These are phyloP conservation scores for Drosophila sp. DNA, from an alignment of 1,140 invertebrate genomes.

Conservation along the genomic window DNA sequence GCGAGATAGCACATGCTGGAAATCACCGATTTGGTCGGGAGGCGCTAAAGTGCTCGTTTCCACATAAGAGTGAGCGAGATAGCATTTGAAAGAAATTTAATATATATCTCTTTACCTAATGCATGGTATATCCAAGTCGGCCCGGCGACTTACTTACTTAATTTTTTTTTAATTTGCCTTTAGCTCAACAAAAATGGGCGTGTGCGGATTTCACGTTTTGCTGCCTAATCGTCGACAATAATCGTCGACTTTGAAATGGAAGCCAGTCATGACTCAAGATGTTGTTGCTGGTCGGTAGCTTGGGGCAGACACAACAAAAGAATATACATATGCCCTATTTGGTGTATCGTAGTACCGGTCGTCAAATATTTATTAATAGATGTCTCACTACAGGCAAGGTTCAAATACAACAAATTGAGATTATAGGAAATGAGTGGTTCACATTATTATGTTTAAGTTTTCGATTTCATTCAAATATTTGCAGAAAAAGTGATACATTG, in stretches of 20 bases:
- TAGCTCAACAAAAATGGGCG: constrained; percentile 53
- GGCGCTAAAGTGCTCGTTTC: too few relatives aligned
- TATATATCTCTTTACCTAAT: too few relatives aligned
- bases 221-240: constrained; percentile 71
- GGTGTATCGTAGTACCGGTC: not conserved
- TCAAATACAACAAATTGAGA: constrained; percentile 17
- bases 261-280: constrained; percentile 64
- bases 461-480: constrained; percentile 57
- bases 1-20: too few relatives aligned
- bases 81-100: too few relatives aligned
- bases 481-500: constrained; percentile 51
- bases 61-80: too few relatives aligned
- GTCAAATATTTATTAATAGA: too few relatives aligned
- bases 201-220: constrained; percentile 58
- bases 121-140: too few relatives aligned
- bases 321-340: constrained; percentile 37
- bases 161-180: not conserved
- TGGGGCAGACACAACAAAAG: constrained; percentile 8
- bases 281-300: constrained; percentile 52
- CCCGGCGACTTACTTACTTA: too few relatives aligned
- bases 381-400: constrained; percentile 18
- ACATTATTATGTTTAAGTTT: constrained; percentile 29
- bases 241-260: constrained; percentile 74
- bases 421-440: constrained; percentile 11
- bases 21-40: too few relatives aligned